These are phyloP conservation scores for Mesaphorura yosii DNA, from an alignment of 1,140 invertebrate genomes.

Conservation along the genomic window DNA sequence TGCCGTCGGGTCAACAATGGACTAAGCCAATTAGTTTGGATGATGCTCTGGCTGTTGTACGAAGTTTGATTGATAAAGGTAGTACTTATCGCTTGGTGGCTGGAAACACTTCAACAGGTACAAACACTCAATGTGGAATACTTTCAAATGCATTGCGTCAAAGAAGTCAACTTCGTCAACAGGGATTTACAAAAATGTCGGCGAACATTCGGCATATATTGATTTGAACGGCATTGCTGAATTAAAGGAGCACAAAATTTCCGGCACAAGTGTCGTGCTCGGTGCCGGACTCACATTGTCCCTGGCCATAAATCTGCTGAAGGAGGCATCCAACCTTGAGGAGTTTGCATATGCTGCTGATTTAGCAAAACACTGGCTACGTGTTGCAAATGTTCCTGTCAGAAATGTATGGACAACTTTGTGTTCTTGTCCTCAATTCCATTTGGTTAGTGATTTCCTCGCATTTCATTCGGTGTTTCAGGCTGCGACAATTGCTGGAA, in stretches of 20 bases:
- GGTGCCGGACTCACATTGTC: conserved; percentile 54
- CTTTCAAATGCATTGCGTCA: conserved; percentile 51
- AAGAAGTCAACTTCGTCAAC: conserved; percentile 54
- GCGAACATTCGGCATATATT: neutral
- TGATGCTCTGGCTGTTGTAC: conserved; percentile 46
- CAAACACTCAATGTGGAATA: conserved; percentile 30
- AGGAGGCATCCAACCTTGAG: conserved; percentile 37
- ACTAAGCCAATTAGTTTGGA: conserved; percentile 43
- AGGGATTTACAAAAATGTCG: conserved; percentile 19
- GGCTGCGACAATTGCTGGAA: conserved; percentile 39
- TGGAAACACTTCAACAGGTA: conserved; percentile 59
- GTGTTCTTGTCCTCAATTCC: conserved; percentile 1
- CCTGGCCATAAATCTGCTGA: conserved; percentile 49
- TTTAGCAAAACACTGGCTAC: conserved; percentile 51
- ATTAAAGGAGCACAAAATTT: neutral
- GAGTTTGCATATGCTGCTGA: conserved; percentile 41
- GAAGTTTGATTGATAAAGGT: conserved; percentile 35
- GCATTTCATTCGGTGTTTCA: conserved; percentile 37
- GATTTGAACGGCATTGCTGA: conserved; percentile 18
- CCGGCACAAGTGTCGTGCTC: conserved; percentile 11
- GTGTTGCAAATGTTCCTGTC: conserved; percentile 58
- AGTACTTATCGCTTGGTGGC: conserved; percentile 48
- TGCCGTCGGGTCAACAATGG: conserved; percentile 36
- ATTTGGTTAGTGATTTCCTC: conserved; percentile 34
- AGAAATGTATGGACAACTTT: conserved; percentile 47